Evolutionary conservation across 1,140 invertebrate genomes (phyloP), one percentile per base, ranked within the genome.

Genomic region (Eriocheir sinensis): DNA sequence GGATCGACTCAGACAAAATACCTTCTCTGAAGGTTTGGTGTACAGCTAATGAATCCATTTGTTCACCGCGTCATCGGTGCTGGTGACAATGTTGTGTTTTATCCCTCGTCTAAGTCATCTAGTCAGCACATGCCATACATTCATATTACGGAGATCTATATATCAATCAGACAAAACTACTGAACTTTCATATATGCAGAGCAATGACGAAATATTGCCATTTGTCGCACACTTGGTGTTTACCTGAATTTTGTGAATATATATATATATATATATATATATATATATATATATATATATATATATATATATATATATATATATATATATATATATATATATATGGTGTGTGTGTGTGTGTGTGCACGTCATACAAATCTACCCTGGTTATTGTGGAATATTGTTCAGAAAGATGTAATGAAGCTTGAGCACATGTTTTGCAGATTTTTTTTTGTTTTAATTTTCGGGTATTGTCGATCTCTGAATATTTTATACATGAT

Each of bases 251-350:
- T 72, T 72, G 53, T 72, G 53, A 72, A 72, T 72, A 72, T 72
- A 72, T 72, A 72, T 72, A 72, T 72, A 72, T 72, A 72, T 72
- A 72, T 72, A 72, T 72, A 72, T 72, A 72, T 72, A 72, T 72
- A 72, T 72, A 72, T 72, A 72, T 72, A 72, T 72, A 72, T 72
- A 72, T 72, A 72, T 72, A 72, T 72, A 72, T 72, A 72, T 27
- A 72, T 72, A 72, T 72, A 72, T 72, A 72, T 72, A 72, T 72
- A 72, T 72, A 72, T 72, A 72, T 72, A 72, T 72, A 72, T 72
- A 72, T 72, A 72, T 72, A 72, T 72, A 72, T 72, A 72, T 72
- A 72, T 72, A 72, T 72, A 72, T 72, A 72, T 72, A 72, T 72
- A 72, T 72, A 72, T 72, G 27, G 27, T 72, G 27, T 72, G 27